Base-by-base conservation (phyloP, 2,113 vertebrate genomes). In the Pardalotus punctatus region DNA sequence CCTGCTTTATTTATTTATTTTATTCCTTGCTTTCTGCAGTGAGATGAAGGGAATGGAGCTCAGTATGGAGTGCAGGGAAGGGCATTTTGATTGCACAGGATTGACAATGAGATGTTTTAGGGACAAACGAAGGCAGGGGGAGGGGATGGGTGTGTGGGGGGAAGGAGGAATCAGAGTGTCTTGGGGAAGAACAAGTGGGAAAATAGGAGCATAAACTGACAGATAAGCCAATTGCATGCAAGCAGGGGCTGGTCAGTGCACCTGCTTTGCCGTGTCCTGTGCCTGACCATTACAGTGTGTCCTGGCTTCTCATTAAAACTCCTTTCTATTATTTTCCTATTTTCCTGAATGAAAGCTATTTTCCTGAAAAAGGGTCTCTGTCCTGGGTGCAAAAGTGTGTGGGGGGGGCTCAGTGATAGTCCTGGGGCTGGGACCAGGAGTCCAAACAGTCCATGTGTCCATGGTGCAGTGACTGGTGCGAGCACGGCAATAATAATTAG, bases 401-500 rank as follows among this genome's bases (percentile, higher is more conserved):
- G 6, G 42, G 14, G 1, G 9, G 3, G 29, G 33, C 17, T 53
- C 38, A 40, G 19, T 20, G 38, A 11, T 7, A 66, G 28, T 4
- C 7, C 10, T 40, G 31, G 9, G 25, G 14, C 54, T 50, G 38
- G 27, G 28, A 33, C 24, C 19, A 57, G 27, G 24, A 70, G 31
- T 74, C 23, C 48, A 20, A 66, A 20, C 1, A 10, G 7, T 58
- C 40, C 8, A 3, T 8, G 16, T 14, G 3, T 70, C 40, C 15
- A 1, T 33, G 45, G 12, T 73, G 21, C 10, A 61, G 14, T 0
- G 2, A 53, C 16, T 19, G 47, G 6, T 1, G 3, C 18, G 9
- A 82, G 6, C 10, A 9, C 21, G 22, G 14, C 29, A 40, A 4
- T 17, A 12, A 29, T 15, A 48, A 12, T 22, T 28, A 42, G 12